Conservation (phyloP, 2,797 vertebrate genomes). For the Eulemur albifrons region DNA sequence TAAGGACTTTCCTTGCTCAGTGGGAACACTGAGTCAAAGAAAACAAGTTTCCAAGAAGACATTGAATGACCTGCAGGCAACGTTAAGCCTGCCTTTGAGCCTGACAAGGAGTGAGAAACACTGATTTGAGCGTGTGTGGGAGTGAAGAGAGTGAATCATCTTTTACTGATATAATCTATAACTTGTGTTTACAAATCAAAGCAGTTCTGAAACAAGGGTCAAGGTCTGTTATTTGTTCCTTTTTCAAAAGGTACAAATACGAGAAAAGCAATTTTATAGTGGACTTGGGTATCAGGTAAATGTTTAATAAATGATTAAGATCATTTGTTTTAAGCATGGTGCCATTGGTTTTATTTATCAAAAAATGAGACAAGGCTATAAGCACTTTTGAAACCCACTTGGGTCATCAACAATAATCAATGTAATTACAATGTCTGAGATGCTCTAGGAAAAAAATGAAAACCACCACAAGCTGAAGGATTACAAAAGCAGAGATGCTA, state of each 20-base stretch:
- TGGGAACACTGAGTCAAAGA: slow-evolving; percentile 45
- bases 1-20: slow-evolving; percentile 42
- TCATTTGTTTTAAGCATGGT: background rate
- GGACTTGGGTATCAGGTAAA: background rate
- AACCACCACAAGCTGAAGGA: background rate
- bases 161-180: slow-evolving; percentile 40
- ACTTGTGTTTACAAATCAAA: slow-evolving; percentile 46
- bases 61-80: slow-evolving; percentile 42
- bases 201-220: background rate
- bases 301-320: background rate
- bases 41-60: slow-evolving; percentile 48
- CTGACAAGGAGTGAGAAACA: slow-evolving; percentile 61
- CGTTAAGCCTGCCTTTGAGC: slow-evolving; percentile 21
- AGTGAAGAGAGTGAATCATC: background rate
- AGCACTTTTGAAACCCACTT: background rate
- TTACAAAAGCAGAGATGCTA: background rate
- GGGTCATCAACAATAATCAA: background rate
- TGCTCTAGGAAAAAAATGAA: background rate
- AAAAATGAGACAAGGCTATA: background rate
- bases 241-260: background rate
- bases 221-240: background rate
- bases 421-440: background rate
- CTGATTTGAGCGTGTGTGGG: background rate
- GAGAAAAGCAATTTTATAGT: background rate
- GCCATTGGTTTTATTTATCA: background rate